Conservation (phyloP, 2,797 vertebrate genomes). For the Trachops cirrhosus region DNA sequence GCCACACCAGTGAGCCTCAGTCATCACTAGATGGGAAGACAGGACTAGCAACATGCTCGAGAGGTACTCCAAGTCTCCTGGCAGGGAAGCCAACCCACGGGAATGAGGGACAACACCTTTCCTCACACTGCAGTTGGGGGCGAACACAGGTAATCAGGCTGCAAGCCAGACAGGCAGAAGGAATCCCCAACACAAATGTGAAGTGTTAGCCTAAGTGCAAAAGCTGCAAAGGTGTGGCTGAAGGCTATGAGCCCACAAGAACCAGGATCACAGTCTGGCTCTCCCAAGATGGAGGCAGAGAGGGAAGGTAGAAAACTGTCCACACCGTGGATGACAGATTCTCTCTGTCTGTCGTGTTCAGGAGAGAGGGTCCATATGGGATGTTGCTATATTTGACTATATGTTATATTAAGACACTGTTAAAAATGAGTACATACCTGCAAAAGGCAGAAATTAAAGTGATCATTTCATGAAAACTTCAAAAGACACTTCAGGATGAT, state of each 20-base stretch:
- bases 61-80: not conserved
- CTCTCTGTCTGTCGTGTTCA: not conserved
- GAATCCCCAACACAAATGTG: fast-evolving
- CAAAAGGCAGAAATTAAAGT: not conserved
- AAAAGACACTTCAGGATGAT: not conserved
- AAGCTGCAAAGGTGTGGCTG: not conserved
- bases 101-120: not conserved
- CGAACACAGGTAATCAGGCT: not conserved
- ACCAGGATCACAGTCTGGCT: not conserved
- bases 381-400: not conserved
- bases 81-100: not conserved
- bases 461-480: not conserved
- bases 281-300: not conserved
- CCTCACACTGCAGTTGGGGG: not conserved
- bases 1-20: not conserved
- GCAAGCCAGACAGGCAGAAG: not conserved
- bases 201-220: not conserved
- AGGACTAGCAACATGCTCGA: not conserved
- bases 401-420: not conserved
- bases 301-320: not conserved
- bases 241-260: not conserved
- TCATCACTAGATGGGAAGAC: slow-evolving; percentile 8
- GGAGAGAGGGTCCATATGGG: not conserved
- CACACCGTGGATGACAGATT: not conserved
- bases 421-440: not conserved